Base-by-base conservation (phyloP, 2,888 invertebrate genomes). In the Archips crataeganus region DNA sequence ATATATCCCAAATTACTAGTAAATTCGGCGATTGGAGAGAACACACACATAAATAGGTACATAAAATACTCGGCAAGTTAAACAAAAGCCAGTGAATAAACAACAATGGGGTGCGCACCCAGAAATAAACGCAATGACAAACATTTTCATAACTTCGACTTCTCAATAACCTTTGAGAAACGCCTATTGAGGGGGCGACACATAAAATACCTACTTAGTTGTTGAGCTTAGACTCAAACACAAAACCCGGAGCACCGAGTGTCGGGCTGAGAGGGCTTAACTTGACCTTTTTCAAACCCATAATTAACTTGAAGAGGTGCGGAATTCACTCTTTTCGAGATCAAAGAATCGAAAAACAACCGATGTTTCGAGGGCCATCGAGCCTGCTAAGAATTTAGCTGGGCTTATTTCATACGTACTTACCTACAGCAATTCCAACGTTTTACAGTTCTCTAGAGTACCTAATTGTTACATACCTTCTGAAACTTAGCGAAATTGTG, bases 291-390 rank as follows among this genome's bases (percentile, higher is more conserved):
- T 54, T 47, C 66, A 57, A 57, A 66, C 57, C 42, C 66, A 57
- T 66, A 57, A 66, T 66, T 66, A 66, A 66, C 66, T 66, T 66
- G 66, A 66, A 66, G 66, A 57, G 66, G 39, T 39, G 66, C 54
- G 57, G 54, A 57, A 66, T 57, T 66, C 66, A 42, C 66, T 66
- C 23, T 57, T 42, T 23, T 42, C 23, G 39, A 66, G 57, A 66
- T 66, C 66, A 66, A 66, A 57, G 66, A 42, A 57, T 63, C 47
- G 39, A 66, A 66, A 66, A 66, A 66, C 66, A 66, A 66, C 57
- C 57, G 66, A 66, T 57, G 57, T 23, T 45, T 45, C 66, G 42
- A 66, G 66, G 4, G 39, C 66, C 57, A 57, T 57, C 42, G 42
- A 66, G 8, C 3, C 39, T 51, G 15, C 39, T 66, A 10, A 63